Base-by-base conservation (phyloP, 1,140 invertebrate genomes). In the Drepana arcuata region DNA sequence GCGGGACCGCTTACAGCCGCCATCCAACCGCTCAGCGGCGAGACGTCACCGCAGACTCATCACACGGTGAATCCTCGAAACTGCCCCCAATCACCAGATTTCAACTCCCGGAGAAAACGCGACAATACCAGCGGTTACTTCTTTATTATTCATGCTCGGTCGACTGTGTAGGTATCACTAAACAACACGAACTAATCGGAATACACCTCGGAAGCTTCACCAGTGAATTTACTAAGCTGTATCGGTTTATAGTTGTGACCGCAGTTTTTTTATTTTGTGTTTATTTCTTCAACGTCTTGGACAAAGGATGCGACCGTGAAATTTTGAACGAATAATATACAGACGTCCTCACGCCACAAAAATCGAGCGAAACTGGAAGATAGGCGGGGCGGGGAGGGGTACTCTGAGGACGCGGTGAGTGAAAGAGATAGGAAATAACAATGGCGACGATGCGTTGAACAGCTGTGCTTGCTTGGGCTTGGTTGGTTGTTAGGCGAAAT, bases 1-100 rank as follows among this genome's bases (percentile, higher is more conserved):
- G 89, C 89, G 66, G 74, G 73, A 60, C 92, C 87, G 88, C 90
- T 86, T 89, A 86, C 86, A 72, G 84, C 91, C 89, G 92, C 92
- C 92, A 93, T 93, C 85, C 88, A 84, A 84, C 67, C 70, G 66
- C 71, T 67, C 64, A 57, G 61, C 73, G 71, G 63, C 67, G 45
- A 63, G 63, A 65, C 67, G 78, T 77, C 71, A 80, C 74, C 74
- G 77, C 60, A 59, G 59, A 66, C 66, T 66, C 77, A 80, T 77
- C 73, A 79, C 71, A 69, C 64, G 63, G 34, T 39, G 32, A 51
- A 62, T 32, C 52, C 41, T 47, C 49, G 42, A 55, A 61, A 67
- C 54, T 42, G 41, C 41, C 59, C 64, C 44, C 47, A 41, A 65
- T 80, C 74, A 81, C 71, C 81, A 72, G 54, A 48, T 52, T 53